Conservation (phyloP, 2,888 invertebrate genomes). For the Neuroscelio doddi region DNA sequence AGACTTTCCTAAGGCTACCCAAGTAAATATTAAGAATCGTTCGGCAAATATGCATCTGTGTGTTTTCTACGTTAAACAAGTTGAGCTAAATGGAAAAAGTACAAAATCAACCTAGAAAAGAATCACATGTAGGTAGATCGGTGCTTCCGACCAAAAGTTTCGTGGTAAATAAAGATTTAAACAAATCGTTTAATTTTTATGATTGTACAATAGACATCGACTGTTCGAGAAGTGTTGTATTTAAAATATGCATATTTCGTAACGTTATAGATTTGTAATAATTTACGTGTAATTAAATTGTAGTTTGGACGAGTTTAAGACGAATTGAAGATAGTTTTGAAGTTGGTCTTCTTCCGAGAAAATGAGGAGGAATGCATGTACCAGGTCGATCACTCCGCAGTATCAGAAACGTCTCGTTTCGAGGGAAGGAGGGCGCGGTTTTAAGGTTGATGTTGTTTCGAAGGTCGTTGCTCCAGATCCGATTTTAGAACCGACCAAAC, state of each 20-base stretch:
- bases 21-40: conserved; percentile 42
- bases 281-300: too few relatives aligned
- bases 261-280: too few relatives aligned
- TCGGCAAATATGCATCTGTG: conserved; percentile 41
- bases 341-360: not conserved
- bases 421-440: conserved; percentile 29
- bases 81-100: not conserved
- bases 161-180: too few relatives aligned
- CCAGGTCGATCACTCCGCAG: conserved; percentile 20
- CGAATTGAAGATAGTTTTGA: too few relatives aligned
- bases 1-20: conserved; percentile 37
- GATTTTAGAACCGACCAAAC: conserved; percentile 67
- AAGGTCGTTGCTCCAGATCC: conserved; percentile 71
- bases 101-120: not conserved
- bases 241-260: too few relatives aligned
- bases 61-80: conserved; percentile 29
- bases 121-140: not conserved
- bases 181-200: too few relatives aligned
- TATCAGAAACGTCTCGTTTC: conserved; percentile 24
- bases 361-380: not conserved
- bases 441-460: conserved; percentile 64
- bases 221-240: too few relatives aligned
- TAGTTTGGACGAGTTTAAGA: too few relatives aligned
- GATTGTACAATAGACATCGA: too few relatives aligned
- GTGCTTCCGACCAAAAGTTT: too few relatives aligned